Conservation (phyloP, 2,888 invertebrate genomes). For the Tenthredo livida region DNA sequence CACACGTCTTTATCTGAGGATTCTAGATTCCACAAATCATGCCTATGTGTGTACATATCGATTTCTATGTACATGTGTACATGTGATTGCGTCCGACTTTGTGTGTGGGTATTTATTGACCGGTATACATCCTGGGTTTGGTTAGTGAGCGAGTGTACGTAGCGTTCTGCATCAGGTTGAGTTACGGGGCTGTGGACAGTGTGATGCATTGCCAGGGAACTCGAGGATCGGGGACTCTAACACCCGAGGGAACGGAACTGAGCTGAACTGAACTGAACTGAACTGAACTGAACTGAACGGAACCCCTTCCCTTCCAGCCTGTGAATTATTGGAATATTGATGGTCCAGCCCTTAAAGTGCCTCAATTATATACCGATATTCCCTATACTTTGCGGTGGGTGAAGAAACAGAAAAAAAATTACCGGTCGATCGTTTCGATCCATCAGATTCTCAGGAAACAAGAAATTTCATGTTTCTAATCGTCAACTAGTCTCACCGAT, state of each 20-base stretch:
- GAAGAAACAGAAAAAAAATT: neutral
- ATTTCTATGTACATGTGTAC: neutral
- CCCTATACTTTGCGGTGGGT: neutral
- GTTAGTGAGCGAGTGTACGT: neutral
- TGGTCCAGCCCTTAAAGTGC: slow-evolving; percentile 38
- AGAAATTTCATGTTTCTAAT: neutral
- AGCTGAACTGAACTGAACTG: slow-evolving; percentile 54
- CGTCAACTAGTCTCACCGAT: neutral
- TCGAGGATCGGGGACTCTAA: slow-evolving; percentile 68
- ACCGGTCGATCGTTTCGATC: neutral
- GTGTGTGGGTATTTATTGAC: slow-evolving; percentile 41
- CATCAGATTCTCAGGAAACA: neutral
- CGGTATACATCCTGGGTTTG: slow-evolving; percentile 13
- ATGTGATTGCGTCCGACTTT: neutral
- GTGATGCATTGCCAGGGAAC: slow-evolving; percentile 76
- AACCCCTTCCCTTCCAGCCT: slow-evolving; percentile 40
- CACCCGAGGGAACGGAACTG: slow-evolving; percentile 75
- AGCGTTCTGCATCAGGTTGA: slow-evolving; percentile 64
- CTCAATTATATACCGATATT: slow-evolving; percentile 13
- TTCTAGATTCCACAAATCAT: neutral
- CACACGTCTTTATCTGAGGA: neutral
- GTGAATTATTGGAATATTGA: slow-evolving; percentile 48
- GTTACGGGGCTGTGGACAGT: slow-evolving; percentile 77
- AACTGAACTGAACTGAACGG: slow-evolving; percentile 31
- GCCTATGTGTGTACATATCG: neutral